Conservation (phyloP, 2,888 invertebrate species). For the Cataglyphis albicans region DNA sequence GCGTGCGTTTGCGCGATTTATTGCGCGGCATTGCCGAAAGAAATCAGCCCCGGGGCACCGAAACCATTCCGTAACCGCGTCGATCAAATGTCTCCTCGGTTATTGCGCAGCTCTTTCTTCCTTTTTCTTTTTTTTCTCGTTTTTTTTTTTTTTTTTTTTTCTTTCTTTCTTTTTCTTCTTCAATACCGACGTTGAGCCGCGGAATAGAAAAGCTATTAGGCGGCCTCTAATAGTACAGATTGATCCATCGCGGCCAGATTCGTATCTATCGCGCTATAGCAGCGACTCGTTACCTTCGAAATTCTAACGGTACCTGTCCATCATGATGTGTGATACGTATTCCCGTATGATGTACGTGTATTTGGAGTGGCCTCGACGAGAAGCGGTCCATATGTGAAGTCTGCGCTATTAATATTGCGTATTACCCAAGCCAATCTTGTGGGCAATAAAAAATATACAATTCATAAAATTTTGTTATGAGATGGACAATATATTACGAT, state of each 20-base stretch:
- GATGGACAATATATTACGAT: not conserved
- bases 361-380: conserved; percentile 4
- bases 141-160: not conserved
- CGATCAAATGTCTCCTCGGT: conserved; percentile 44
- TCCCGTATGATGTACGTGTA: conserved; percentile 10
- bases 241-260: conserved; percentile 64
- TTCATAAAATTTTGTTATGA: not conserved
- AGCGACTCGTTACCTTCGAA: conserved; percentile 63
- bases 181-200: not conserved
- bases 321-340: conserved; percentile 55
- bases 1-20: conserved; percentile 46
- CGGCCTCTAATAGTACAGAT: conserved; percentile 66
- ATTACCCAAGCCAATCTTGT: not conserved
- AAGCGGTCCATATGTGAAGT: not conserved
- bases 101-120: conserved; percentile 3
- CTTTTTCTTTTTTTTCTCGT: not conserved
- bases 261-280: conserved; percentile 62
- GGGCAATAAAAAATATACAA: not conserved
- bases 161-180: not conserved
- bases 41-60: conserved; percentile 45
- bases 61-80: conserved; percentile 16
- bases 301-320: conserved; percentile 73
- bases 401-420: conserved; percentile 4
- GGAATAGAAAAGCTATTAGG: conserved; percentile 68
- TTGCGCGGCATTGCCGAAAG: conserved; percentile 55